Base-by-base conservation (phyloP, 2,888 invertebrate genomes). In the Caenorhabditis doughertyi region DNA sequence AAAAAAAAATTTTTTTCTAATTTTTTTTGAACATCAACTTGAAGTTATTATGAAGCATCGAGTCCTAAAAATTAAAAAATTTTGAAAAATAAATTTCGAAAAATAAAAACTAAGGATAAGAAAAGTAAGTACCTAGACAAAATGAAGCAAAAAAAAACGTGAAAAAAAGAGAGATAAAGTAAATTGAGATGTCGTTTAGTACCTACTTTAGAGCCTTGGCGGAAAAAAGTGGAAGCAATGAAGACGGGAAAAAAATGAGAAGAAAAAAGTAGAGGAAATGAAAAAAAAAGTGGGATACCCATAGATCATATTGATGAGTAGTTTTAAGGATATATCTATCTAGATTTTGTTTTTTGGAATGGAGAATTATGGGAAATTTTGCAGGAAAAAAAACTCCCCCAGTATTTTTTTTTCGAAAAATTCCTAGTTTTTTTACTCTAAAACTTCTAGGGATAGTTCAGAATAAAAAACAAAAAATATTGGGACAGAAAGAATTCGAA, bases 101-200 rank as follows among this genome's bases (percentile, higher is more conserved):
- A 32, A 32, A 32, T n/a, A 39, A 39, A 39, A 39, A 32, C 32
- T 32, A 32, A n/a, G 56, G 21, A 32, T 32, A 58, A 16, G 23
- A 39, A 60, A 60, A 39, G 16, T 11, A 32, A 29, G 29, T 55
- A 25, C 18, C n/a, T 58, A 13, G 39, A 27, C 21, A 58, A 25
- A 35, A 60, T 42, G 8, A n/a, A 9, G 21, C 16, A 35, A 42
- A 42, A 60, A 42, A 60, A 60, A 60, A 42, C 42, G 58, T 27
- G 27, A 18, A 47, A 47, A 47, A 18, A 18, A 18, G 44, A 47
- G 18, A 18, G 18, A 18, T 18, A 47, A 13, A 47, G 44, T 47
- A 47, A 47, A 47, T 60, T 39, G 42, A 60, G 42, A 42, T 60
- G 58, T 60, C 42, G 39, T 60, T 60, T 60, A 60, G 58, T 42